phyloP scores from a whole-genome alignment of 2,888 invertebrate species.

The Mesodorylaimus sp. region DNA sequence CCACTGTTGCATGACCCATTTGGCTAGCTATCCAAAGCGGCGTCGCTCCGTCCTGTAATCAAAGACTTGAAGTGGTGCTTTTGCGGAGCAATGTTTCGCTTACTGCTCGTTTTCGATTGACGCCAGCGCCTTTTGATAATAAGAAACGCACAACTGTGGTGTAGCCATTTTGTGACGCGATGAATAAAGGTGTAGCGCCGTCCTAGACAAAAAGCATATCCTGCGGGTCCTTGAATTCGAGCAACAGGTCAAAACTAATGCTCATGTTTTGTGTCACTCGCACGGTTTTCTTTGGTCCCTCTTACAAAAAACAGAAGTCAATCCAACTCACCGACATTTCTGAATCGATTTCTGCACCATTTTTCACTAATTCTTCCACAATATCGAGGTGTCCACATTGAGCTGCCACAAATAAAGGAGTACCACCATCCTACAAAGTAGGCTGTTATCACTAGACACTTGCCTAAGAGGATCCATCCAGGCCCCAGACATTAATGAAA shows the following conservation, averaged over 20 bases:
- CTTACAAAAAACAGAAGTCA: too few species aligned
- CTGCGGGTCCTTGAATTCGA: too few species aligned
- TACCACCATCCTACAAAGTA: conserved; percentile 58
- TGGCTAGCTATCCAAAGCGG: conserved; percentile 85
- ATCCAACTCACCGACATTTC: conserved; percentile 8
- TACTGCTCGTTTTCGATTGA: conserved; percentile 21
- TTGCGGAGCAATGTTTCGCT: too few species aligned
- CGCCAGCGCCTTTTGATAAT: conserved; percentile 50
- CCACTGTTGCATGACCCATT: conserved; percentile 73
- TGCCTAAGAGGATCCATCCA: too few species aligned
- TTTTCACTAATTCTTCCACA: conserved; percentile 49
- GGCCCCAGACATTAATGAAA: too few species aligned
- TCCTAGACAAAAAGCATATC: conserved; percentile 46
- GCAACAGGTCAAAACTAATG: too few species aligned
- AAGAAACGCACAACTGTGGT: conserved; percentile 54
- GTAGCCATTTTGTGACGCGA: conserved; percentile 83
- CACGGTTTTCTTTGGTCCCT: too few species aligned
- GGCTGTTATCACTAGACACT: not conserved
- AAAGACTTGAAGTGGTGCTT: conserved; percentile 3
- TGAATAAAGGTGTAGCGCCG: conserved; percentile 71
- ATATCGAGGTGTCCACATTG: conserved; percentile 77
- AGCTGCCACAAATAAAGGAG: conserved; percentile 72
- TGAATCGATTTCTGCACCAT: conserved; percentile 45
- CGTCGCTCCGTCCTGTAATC: conserved; percentile 40
- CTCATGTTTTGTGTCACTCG: too few species aligned